Percentiles rank a stretch among this genome's conserved stretches.
These are phyloP conservation scores for Aythya fuligula DNA, from an alignment of 2,797 vertebrate genomes.

Conservation along the genomic window DNA sequence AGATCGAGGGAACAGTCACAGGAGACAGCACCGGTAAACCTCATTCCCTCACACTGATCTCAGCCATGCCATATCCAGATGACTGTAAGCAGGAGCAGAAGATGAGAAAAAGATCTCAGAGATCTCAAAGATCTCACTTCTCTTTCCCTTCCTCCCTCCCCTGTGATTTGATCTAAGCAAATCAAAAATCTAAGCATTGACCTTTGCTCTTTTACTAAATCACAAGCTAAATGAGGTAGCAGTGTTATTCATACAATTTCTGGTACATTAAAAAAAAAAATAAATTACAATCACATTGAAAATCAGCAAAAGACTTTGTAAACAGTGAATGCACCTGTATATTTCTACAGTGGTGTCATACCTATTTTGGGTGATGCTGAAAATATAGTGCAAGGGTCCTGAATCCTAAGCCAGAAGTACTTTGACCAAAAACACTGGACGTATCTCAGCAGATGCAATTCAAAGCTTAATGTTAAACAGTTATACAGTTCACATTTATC, in stretches of 20 bases:
- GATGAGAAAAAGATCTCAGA: neutral
- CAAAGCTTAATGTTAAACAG: neutral
- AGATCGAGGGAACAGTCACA: neutral
- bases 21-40: neutral
- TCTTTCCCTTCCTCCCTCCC: neutral
- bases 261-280: neutral
- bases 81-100: neutral
- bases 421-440: neutral
- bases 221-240: neutral
- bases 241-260: neutral
- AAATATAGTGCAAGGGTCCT: neutral
- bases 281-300: neutral
- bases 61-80: neutral
- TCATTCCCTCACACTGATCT: neutral
- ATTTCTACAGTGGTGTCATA: neutral
- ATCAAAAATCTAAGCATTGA: neutral
- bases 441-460: neutral
- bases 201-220: neutral
- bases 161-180: neutral
- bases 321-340: neutral
- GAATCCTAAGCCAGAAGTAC: neutral
- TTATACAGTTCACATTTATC: neutral
- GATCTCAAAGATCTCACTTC: neutral
- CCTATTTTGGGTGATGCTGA: neutral
- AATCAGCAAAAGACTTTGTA: neutral